A percentile compares a stretch with the other conserved stretches of the same genome.
These are phyloP conservation scores for Platalea minor DNA, from an alignment of 2,797 vertebrate species.

Conservation along the genomic window DNA sequence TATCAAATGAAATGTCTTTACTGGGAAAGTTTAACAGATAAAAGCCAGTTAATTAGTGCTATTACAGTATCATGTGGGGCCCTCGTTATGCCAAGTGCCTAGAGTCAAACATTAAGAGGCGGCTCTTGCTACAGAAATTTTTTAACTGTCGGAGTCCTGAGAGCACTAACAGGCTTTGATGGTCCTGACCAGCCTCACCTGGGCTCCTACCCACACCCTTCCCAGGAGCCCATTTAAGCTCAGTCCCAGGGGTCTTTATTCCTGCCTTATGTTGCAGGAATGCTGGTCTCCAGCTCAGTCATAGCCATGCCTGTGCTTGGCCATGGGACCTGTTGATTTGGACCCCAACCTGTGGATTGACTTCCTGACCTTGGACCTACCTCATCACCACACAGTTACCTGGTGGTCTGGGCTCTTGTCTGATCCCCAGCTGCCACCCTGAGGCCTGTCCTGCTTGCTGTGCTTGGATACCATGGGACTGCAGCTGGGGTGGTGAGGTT, in stretches of 20 bases:
- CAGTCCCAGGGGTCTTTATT: neutral
- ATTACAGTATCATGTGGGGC: neutral
- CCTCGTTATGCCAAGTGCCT: neutral
- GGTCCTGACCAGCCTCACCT: neutral
- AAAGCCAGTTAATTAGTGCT: neutral
- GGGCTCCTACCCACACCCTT: neutral
- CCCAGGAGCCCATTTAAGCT: neutral
- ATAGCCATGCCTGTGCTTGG: too few relatives aligned
- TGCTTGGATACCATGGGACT: neutral
- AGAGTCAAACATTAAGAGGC: neutral
- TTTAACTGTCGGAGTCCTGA: neutral
- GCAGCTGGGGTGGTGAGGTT: neutral
- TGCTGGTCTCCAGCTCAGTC: rapidly evolving
- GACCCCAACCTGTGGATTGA: rapidly evolving
- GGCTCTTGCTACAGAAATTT: neutral
- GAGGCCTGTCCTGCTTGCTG: neutral
- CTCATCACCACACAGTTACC: too few relatives aligned
- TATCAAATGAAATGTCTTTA: neutral
- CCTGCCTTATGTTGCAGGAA: rapidly evolving
- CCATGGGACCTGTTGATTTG: rapidly evolving
- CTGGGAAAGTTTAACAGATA: neutral
- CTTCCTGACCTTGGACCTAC: neutral
- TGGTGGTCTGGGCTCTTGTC: neutral
- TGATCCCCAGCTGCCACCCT: rapidly evolving
- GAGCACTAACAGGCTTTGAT: neutral